Evolutionary conservation across 2,113 vertebrate species (phyloP), one percentile per base, ranked within the genome.

Genomic region (Anthoscopus minutus): DNA sequence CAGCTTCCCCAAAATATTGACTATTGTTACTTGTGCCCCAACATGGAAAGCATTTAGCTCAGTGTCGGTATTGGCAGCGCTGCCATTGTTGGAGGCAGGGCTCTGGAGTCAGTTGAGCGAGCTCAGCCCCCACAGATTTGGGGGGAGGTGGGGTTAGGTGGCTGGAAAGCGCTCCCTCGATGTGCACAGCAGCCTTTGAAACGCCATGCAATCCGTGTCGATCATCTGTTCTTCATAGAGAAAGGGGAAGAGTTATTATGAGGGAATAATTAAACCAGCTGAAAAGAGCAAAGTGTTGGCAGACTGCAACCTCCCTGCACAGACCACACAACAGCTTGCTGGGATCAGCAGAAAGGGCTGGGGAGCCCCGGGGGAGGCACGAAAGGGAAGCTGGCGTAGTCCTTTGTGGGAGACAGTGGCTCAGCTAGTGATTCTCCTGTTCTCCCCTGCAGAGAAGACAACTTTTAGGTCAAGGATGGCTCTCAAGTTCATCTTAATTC

Each of bases 211-310:
- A 35, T 64, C 89, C 61, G 0, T 72, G 89, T 51, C 67, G 79
- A 81, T 97, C 96, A 96, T 97, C 95, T 97, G 97, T 92, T 98
- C 95, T 73, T 97, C 93, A 97, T 96, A 96, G 81, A 96, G 86
- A 50, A 61, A 78, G 80, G 88, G 88, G 95, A 97, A 96, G 96
- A 90, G 66, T 97, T 97, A 94, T 97, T 97, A 96, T 27, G 80
- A 96, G 94, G 93, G 95, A 97, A 94, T 96, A 97, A 98, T 97
- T 96, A 98, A 97, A 85, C 62, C 95, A 92, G 73, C 87, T 96
- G 96, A 96, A 97, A 83, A 16, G 69, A 96, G 89, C 88, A 92
- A 92, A 86, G 91, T 64, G 87, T 74, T 97, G 97, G 96, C 97
- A 96, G 94, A 61, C 96, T 96, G 37, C 86, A 96, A 17, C 70